A percentile compares a stretch with the other conserved stretches of the same genome.
Conservation (phyloP, 2,113 vertebrate genomes). For the Oryzias curvinotus region DNA sequence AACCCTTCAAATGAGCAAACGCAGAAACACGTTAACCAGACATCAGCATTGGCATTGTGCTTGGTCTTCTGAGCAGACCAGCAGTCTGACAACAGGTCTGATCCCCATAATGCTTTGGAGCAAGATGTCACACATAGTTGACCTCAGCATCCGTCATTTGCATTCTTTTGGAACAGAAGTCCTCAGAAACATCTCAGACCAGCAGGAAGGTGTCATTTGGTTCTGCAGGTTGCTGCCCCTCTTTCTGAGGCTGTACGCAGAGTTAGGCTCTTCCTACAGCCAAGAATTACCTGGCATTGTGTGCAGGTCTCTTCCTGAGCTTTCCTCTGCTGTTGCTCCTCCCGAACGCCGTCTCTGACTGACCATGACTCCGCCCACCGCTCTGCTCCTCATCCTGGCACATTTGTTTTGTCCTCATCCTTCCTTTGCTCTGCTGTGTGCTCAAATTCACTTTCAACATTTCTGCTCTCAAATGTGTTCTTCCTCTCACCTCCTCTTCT, state of each 20-base stretch:
- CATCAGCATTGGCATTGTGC: no score
- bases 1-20: no score
- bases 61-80: no score
- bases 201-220: conserved; percentile 17
- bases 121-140: conserved; percentile 3
- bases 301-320: conserved; percentile 10
- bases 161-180: neutral
- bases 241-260: conserved; percentile 26
- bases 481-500: conserved; percentile 18
- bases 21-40: no score
- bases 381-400: conserved; percentile 17
- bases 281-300: conserved; percentile 22
- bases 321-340: conserved; percentile 13
- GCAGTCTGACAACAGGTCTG: no score
- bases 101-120: conserved; percentile 17
- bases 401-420: conserved; percentile 25
- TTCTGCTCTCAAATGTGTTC: conserved; percentile 16
- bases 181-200: conserved; percentile 1
- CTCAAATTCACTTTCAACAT: conserved; percentile 23
- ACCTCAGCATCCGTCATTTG: conserved; percentile 6
- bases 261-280: conserved; percentile 19
- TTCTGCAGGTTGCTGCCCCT: conserved; percentile 6
- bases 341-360: conserved; percentile 15
- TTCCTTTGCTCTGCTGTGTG: conserved; percentile 24
- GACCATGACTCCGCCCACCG: conserved; percentile 23